These are phyloP conservation scores for Laticauda colubrina DNA, from an alignment of 2,113 vertebrate genomes.

Conservation along the genomic window DNA sequence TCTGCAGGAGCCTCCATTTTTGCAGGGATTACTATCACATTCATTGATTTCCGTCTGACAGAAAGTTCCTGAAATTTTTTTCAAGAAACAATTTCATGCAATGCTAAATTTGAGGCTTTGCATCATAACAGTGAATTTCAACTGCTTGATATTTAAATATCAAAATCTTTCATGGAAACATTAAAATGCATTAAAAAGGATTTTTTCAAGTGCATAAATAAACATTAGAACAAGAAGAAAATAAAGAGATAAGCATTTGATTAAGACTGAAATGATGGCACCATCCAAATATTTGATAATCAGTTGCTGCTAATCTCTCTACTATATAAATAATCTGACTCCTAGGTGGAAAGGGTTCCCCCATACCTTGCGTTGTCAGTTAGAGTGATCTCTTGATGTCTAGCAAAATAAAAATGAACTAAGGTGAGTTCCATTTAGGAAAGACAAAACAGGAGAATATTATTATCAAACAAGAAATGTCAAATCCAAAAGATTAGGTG, in stretches of 20 bases:
- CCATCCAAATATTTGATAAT: neutral
- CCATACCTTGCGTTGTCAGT: neutral
- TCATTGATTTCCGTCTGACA: conserved; percentile 72
- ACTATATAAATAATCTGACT: neutral
- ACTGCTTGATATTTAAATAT: neutral
- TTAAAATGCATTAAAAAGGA: neutral
- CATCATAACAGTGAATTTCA: neutral
- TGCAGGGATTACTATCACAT: conserved; percentile 73
- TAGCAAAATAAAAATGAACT: neutral
- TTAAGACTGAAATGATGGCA: neutral
- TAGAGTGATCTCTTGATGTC: neutral
- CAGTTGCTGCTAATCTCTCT: neutral
- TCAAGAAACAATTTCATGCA: neutral
- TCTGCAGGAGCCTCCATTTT: conserved; percentile 73
- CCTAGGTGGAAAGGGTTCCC: neutral
- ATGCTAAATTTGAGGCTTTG: neutral
- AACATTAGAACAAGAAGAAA: neutral
- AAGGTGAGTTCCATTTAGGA: neutral
- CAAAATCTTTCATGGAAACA: neutral
- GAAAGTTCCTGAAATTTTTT: conserved; percentile 62
- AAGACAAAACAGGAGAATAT: neutral
- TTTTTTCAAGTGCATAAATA: neutral
- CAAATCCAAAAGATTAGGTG: neutral
- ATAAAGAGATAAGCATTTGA: neutral
- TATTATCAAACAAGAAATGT: neutral